Percentiles rank a stretch among this genome's conserved stretches.
phyloP scores from a whole-genome alignment of 2,888 invertebrate genomes.

The Pseudococcus jackbeardsleyi region DNA sequence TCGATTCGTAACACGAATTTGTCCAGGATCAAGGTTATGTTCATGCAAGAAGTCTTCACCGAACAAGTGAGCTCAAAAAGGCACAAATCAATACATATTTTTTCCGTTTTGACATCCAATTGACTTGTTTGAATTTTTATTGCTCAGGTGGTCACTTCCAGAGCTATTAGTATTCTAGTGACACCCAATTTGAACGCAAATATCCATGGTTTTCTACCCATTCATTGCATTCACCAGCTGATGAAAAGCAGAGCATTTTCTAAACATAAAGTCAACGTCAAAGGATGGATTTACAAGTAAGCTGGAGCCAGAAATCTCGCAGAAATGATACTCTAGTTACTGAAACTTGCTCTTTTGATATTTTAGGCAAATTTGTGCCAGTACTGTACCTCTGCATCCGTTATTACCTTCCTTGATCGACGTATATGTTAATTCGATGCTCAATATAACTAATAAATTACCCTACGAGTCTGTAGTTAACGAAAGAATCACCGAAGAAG shows the following conservation, averaged over 20 bases:
- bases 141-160: slow-evolving; percentile 86
- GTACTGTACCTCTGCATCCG: slow-evolving; percentile 91
- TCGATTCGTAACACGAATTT: slow-evolving; percentile 85
- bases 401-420: slow-evolving; percentile 93
- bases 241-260: slow-evolving; percentile 94
- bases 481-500: slow-evolving; percentile 90
- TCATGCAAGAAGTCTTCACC: slow-evolving; percentile 96
- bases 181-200: slow-evolving; percentile 89
- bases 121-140: slow-evolving; percentile 23
- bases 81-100: neutral
- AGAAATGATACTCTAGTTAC: neutral
- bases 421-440: slow-evolving; percentile 93
- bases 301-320: neutral
- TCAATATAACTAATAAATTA: slow-evolving; percentile 78
- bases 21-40: slow-evolving; percentile 90
- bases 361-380: slow-evolving; percentile 85
- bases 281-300: slow-evolving; percentile 91
- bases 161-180: slow-evolving; percentile 96
- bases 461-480: slow-evolving; percentile 83
- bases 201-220: slow-evolving; percentile 91
- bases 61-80: slow-evolving; percentile 78
- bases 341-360: neutral
- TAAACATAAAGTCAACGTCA: slow-evolving; percentile 95
- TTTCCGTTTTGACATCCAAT: slow-evolving; percentile 1
- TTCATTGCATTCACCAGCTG: slow-evolving; percentile 96